A percentile compares a stretch with the other conserved stretches of the same genome.
Conservation (phyloP, 2,113 vertebrate genomes). For the Dipodomys ordii region DNA sequence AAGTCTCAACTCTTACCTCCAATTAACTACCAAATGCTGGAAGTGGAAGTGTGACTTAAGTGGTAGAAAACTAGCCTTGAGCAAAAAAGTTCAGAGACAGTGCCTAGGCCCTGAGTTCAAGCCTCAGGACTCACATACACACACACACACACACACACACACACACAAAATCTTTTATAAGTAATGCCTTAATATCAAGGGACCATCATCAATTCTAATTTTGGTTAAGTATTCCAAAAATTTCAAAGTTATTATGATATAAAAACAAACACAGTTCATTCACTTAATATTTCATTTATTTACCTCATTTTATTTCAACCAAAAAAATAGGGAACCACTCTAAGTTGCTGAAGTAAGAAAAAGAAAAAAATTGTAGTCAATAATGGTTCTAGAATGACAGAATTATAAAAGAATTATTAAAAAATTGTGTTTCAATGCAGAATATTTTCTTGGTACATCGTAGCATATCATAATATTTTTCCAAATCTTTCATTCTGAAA, state of each 20-base stretch:
- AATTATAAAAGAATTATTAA: background rate
- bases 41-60: too few relatives aligned
- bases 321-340: conserved; percentile 15
- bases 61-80: too few relatives aligned
- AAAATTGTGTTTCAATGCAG: background rate
- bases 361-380: background rate
- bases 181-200: background rate
- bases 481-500: conserved; percentile 27
- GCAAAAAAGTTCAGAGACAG: too few relatives aligned
- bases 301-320: conserved; percentile 17
- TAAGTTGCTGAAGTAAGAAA: conserved; percentile 35
- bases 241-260: background rate
- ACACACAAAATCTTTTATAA: too few relatives aligned
- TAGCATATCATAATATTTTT: background rate
- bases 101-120: too few relatives aligned
- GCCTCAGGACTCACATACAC: too few relatives aligned
- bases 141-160: too few relatives aligned
- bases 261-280: conserved; percentile 32
- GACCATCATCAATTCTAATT: background rate
- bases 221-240: conserved; percentile 26
- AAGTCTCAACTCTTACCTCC: too few relatives aligned
- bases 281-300: conserved; percentile 40
- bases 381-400: background rate
- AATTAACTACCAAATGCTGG: too few relatives aligned
- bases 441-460: background rate